phyloP scores from a whole-genome alignment of 2,888 invertebrate species.

The Drosophila macrospina region DNA sequence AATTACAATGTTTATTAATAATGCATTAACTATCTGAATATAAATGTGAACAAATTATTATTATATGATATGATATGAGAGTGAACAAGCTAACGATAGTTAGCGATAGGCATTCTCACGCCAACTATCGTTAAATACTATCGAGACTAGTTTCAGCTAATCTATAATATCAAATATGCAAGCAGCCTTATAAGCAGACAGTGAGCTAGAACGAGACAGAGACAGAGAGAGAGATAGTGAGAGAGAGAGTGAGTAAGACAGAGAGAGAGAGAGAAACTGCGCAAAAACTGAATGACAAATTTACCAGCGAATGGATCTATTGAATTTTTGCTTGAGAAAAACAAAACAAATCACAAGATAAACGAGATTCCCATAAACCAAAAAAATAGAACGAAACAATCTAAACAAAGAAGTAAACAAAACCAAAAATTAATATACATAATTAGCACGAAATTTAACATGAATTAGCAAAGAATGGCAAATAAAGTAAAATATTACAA shows the following conservation, averaged over 20 bases:
- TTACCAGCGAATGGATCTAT: conserved; percentile 22
- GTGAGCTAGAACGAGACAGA: neutral
- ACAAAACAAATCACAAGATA: conserved; percentile 11
- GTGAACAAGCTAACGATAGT: conserved; percentile 6
- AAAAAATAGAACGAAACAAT: conserved; percentile 30
- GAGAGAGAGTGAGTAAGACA: neutral
- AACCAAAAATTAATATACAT: conserved; percentile 14
- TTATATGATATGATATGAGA: conserved; percentile 6
- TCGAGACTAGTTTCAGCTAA: neutral
- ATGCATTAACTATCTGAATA: conserved; percentile 35
- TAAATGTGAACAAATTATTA: conserved; percentile 46
- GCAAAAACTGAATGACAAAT: conserved; percentile 4
- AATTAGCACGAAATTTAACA: conserved; percentile 64
- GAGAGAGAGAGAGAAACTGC: neutral
- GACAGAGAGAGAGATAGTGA: neutral
- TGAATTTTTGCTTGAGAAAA: conserved; percentile 25
- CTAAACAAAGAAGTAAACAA: neutral
- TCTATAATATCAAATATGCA: conserved; percentile 11
- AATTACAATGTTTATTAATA: conserved; percentile 31
- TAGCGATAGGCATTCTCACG: conserved; percentile 4
- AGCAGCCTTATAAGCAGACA: conserved; percentile 32
- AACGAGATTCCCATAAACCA: conserved; percentile 35
- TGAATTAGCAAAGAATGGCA: conserved; percentile 41
- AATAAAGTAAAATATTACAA: conserved; percentile 38
- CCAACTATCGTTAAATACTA: conserved; percentile 7